Evolutionary conservation across 2,888 invertebrate genomes (phyloP).

Genomic region (Hemithea aestivaria): DNA sequence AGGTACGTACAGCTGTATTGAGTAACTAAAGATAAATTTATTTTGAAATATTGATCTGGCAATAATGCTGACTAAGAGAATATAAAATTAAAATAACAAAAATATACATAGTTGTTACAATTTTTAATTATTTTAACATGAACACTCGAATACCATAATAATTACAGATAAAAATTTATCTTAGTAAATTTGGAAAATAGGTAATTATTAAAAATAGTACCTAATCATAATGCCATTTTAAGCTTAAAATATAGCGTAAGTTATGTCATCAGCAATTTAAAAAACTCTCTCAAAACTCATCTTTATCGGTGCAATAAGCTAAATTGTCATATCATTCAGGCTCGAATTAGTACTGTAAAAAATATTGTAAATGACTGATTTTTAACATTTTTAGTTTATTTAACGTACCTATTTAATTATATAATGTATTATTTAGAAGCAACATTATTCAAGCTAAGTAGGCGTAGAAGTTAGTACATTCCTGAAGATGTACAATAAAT

Average conservation of each 20-base stretch:
- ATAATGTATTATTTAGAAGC: conserved; percentile 18
- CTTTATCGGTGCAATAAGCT: conserved; percentile 40
- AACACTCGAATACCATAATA: conserved; percentile 4
- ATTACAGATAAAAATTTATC: too few species aligned
- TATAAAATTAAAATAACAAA: not conserved
- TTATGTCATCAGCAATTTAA: conserved; percentile 1
- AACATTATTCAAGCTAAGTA: conserved; percentile 49
- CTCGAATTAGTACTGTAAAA: conserved; percentile 39
- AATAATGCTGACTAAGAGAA: not conserved
- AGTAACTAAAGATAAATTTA: not conserved
- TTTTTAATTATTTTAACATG: too few species aligned
- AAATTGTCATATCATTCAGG: conserved; percentile 35
- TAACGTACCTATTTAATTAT: conserved; percentile 56
- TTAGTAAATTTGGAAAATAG: too few species aligned
- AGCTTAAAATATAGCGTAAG: conserved; percentile 7
- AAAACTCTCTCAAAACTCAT: conserved; percentile 2
- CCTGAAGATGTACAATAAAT: conserved; percentile 69
- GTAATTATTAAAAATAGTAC: too few species aligned
- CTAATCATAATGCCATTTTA: conserved; percentile 9
- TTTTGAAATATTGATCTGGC: conserved; percentile 9
- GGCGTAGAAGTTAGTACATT: conserved; percentile 68
- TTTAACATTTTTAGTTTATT: conserved; percentile 62
- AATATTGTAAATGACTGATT: conserved; percentile 63
- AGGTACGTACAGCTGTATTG: not conserved
- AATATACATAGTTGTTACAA: not conserved